These are phyloP conservation scores for Nysson spinosus DNA, from an alignment of 2,888 invertebrate genomes.

Conservation along the genomic window DNA sequence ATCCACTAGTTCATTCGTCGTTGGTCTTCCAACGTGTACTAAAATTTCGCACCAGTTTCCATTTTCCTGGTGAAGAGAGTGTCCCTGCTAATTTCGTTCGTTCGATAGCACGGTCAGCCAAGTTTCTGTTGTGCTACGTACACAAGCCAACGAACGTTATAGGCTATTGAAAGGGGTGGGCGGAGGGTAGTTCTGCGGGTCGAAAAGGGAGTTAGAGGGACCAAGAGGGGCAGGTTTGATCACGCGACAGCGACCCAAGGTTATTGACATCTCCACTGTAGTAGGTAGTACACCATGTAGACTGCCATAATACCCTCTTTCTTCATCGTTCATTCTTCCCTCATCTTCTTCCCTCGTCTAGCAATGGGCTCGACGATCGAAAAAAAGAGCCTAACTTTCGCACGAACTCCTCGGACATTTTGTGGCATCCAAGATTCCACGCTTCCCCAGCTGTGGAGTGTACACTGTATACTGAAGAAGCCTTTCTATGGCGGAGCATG, in stretches of 20 bases:
- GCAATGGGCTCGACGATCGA: background rate
- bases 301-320: background rate
- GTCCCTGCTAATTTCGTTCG: constrained; percentile 20
- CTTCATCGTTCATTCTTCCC: background rate
- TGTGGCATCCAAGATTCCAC: constrained; percentile 10
- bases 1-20: too few relatives aligned
- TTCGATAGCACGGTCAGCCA: constrained; percentile 31
- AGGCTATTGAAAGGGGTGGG: constrained; percentile 38
- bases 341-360: background rate
- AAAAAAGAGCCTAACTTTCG: constrained; percentile 13
- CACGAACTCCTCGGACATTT: constrained; percentile 7
- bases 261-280: constrained; percentile 65
- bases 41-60: constrained; percentile 9
- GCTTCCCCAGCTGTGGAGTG: constrained; percentile 1
- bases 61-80: constrained; percentile 12
- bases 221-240: constrained; percentile 63
- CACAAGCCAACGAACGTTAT: constrained; percentile 10
- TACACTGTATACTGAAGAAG: background rate
- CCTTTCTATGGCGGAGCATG: constrained; percentile 8
- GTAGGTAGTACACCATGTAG: constrained; percentile 2
- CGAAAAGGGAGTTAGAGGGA: constrained; percentile 48
- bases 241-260: constrained; percentile 68
- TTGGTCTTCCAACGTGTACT: too few relatives aligned
- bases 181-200: constrained; percentile 52
- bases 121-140: constrained; percentile 25